These are phyloP conservation scores for Trinectes maculatus DNA, from an alignment of 2,113 vertebrate genomes.

Conservation along the genomic window DNA sequence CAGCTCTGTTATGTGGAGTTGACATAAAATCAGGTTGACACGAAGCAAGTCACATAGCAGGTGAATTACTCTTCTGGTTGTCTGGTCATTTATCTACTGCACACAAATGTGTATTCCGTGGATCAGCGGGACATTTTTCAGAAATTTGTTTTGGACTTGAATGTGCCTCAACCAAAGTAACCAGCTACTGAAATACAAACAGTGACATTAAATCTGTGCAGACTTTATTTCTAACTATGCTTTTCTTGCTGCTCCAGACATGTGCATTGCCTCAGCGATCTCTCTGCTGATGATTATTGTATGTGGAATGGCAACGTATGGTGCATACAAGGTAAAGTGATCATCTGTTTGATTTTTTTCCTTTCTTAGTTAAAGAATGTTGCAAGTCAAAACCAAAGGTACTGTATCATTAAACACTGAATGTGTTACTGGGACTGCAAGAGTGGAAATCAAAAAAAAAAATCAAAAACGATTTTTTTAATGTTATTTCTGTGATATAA, in stretches of 20 bases:
- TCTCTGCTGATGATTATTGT: slow-evolving; percentile 96
- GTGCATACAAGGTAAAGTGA: slow-evolving; percentile 90
- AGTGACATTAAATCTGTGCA: neutral
- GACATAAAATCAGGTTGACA: slow-evolving; percentile 8
- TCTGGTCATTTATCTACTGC: slow-evolving; percentile 21
- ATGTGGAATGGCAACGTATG: slow-evolving; percentile 95
- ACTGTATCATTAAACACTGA: neutral
- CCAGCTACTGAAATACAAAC: neutral
- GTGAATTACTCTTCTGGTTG: slow-evolving; percentile 16
- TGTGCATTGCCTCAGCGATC: slow-evolving; percentile 93
- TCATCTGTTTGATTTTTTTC: neutral
- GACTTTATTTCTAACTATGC: neutral
- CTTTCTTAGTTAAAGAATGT: too few species aligned
- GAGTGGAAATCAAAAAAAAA: neutral
- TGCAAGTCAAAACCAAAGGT: neutral
- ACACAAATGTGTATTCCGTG: neutral
- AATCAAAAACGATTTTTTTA: too few species aligned
- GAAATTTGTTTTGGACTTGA: slow-evolving; percentile 1
- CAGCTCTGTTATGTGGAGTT: slow-evolving; percentile 17
- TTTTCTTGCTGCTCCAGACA: slow-evolving; percentile 80
- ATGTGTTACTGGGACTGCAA: neutral
- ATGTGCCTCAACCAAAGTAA: neutral
- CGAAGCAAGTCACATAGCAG: slow-evolving; percentile 7
- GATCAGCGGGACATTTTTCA: slow-evolving; percentile 7
- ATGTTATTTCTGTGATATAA: neutral